These are phyloP conservation scores for Perdita meconis DNA, from an alignment of 2,888 invertebrate genomes.

Conservation along the genomic window DNA sequence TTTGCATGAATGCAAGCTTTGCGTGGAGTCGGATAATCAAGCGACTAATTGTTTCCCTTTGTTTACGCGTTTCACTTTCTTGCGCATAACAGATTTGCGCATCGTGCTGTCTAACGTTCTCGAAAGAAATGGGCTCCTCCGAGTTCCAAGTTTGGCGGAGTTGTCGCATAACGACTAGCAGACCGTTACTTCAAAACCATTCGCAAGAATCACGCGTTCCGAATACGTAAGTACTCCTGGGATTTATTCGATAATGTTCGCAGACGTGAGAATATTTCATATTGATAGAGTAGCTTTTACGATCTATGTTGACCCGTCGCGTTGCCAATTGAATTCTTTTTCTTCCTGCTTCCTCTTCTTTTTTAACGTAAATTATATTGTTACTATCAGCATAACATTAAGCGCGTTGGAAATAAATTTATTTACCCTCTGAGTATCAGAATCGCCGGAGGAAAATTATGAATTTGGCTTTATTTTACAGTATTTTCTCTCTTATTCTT, in stretches of 20 bases:
- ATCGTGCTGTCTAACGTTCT: slow-evolving; percentile 7
- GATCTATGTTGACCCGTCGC: too few species aligned
- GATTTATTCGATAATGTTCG: slow-evolving; percentile 48
- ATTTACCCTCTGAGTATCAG: too few species aligned
- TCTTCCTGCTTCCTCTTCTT: not conserved
- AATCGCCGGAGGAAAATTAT: too few species aligned
- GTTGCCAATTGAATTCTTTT: not conserved
- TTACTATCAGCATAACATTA: too few species aligned
- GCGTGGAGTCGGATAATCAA: not conserved
- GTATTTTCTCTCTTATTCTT: too few species aligned
- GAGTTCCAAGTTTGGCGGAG: slow-evolving; percentile 27
- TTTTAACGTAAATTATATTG: too few species aligned
- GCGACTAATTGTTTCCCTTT: not conserved
- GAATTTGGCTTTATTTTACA: too few species aligned
- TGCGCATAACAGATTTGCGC: slow-evolving; percentile 44
- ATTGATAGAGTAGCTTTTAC: too few species aligned
- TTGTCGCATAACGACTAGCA: slow-evolving; percentile 22
- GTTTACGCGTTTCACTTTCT: slow-evolving; percentile 56
- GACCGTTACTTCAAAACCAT: slow-evolving; percentile 63
- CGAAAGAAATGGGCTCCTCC: slow-evolving; percentile 20
- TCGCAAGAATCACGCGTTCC: slow-evolving; percentile 56
- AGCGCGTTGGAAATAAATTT: too few species aligned
- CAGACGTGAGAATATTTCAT: slow-evolving; percentile 41
- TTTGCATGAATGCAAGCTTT: slow-evolving; percentile 13
- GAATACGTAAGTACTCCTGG: slow-evolving; percentile 53